Evolutionary conservation across 2,113 vertebrate species (phyloP).

Genomic region (Paradoxurus hermaphroditus): DNA sequence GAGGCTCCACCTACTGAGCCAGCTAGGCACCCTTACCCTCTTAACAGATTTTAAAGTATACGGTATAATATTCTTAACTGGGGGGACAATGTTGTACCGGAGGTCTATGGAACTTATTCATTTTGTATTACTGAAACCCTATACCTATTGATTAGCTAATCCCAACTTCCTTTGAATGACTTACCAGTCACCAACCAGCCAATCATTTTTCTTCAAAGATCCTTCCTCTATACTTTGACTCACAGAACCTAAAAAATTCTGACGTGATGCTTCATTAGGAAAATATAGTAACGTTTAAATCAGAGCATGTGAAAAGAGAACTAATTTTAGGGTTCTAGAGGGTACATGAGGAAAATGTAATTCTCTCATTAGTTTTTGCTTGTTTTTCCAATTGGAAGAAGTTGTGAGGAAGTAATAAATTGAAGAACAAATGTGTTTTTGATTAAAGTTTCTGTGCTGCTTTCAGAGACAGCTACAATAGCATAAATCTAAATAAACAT

Average conservation of each 20-base stretch:
- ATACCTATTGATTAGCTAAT: not conserved
- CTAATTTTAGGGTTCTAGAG: not conserved
- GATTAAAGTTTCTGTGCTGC: not conserved
- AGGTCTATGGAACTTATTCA: not conserved
- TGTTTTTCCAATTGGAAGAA: not conserved
- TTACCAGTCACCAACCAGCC: not conserved
- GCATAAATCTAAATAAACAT: not conserved
- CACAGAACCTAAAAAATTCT: not conserved
- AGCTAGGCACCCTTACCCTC: not conserved
- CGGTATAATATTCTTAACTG: not conserved
- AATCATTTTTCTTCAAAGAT: not conserved
- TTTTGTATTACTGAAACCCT: not conserved
- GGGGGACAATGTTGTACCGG: not conserved
- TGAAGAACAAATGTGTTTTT: not conserved
- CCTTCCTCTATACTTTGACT: not conserved
- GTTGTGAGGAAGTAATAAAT: not conserved
- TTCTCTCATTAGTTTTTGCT: not conserved
- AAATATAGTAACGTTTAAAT: conserved; percentile 7
- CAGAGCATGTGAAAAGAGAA: not conserved
- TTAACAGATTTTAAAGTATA: not conserved
- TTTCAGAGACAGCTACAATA: not conserved
- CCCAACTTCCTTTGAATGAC: not conserved
- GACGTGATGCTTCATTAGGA: not conserved
- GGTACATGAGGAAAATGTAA: not conserved
- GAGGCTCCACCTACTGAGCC: not conserved